Base-by-base conservation (phyloP, 2,888 invertebrate genomes). In the Ephialtes manifestator region DNA sequence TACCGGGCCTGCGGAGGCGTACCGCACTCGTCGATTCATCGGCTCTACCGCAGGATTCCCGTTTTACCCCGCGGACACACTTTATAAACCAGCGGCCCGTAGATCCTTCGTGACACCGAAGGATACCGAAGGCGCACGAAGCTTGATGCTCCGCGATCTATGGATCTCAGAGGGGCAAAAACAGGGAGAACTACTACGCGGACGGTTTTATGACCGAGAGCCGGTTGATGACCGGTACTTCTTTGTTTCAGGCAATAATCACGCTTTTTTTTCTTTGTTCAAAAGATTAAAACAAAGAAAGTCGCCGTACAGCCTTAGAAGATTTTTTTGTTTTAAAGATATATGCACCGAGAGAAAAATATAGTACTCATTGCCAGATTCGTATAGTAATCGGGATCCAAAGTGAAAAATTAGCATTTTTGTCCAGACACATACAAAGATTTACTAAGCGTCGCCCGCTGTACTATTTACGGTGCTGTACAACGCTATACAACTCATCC, bases 61-160 rank as follows among this genome's bases (percentile, higher is more conserved):
- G 72, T 58, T 72, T 35, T 53, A 46, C 46, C 46, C 51, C 18
- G 51, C 53, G 35, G 18, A 13, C 70, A 51, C n/a, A 70, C 51
- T 55, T 55, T 55, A 15, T 28, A 58, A 58, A 35, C 53, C 53
- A 35, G 53, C 39, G 51, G 65, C 10, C 35, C 31, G 31, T 63
- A 8, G 51, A 48, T 70, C 20, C 63, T 39, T 72, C 71, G 55
- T 31, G 35, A 15, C 15, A 31, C 55, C 63, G 63, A 63, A 7
- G 31, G 18, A 63, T 31, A n/a, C n/a, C 63, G 63, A 35, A 18
- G 63, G 4, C n/a, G 39, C n/a, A n/a, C 63, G 63, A 63, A 63
- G 39, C n/a, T n/a, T n/a, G n/a, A n/a, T 60, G 8, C 58, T 10
- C 2, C 53, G 53, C 39, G 39, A 63, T 63, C 63, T 39, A 35